A percentile compares a stretch with the other conserved stretches of the same genome.
Conservation (phyloP, 2,113 vertebrate species). For the Dromaius novaehollandiae region DNA sequence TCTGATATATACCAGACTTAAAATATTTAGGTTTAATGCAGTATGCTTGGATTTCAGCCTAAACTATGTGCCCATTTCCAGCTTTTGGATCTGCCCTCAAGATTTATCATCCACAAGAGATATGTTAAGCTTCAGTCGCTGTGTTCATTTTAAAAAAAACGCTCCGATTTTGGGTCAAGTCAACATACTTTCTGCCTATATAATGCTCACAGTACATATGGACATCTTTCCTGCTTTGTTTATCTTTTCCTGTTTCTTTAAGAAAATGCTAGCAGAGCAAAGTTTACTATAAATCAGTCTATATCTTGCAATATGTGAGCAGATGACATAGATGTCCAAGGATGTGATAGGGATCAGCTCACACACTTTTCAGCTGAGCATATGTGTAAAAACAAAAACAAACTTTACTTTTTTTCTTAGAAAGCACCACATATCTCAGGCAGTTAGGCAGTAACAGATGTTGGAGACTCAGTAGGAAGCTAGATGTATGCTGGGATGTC, state of each 20-base stretch:
- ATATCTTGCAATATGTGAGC: constrained; percentile 41
- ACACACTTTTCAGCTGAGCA: constrained; percentile 69
- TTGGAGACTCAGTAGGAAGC: constrained; percentile 73
- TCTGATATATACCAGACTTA: constrained; percentile 59
- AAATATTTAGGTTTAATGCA: constrained; percentile 70
- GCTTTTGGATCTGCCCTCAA: constrained; percentile 35
- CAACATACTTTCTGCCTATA: background rate
- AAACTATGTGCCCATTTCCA: constrained; percentile 38
- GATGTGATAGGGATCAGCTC: constrained; percentile 61
- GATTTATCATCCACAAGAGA: background rate
- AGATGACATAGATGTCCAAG: constrained; percentile 70
- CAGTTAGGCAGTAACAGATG: constrained; percentile 75
- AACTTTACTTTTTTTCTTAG: constrained; percentile 69
- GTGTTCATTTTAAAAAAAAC: background rate
- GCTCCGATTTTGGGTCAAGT: background rate
- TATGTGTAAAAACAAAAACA: constrained; percentile 75
- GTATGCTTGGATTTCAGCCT: constrained; percentile 62
- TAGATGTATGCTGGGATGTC: constrained; percentile 72
- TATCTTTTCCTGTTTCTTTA: constrained; percentile 45
- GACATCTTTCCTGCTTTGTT: background rate
- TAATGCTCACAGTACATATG: background rate
- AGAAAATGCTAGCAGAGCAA: constrained; percentile 4
- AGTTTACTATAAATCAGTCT: constrained; percentile 9
- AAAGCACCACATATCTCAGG: constrained; percentile 61
- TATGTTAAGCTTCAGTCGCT: constrained; percentile 16